Percentiles rank a stretch among this genome's conserved stretches.
Evolutionary conservation across 1,140 invertebrate genomes (phyloP).

Genomic region (Trichonephila clavipes): DNA sequence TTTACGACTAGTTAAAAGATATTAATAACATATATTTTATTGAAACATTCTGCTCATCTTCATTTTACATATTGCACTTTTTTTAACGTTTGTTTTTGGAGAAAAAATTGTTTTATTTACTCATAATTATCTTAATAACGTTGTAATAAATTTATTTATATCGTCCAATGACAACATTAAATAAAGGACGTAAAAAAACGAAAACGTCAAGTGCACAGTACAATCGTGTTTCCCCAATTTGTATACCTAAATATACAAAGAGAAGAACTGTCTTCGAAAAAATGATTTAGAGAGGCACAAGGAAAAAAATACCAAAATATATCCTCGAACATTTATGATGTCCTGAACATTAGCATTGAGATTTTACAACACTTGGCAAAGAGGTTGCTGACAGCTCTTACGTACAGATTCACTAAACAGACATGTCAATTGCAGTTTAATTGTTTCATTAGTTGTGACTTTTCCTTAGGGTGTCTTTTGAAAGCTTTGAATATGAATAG

Average conservation of each 20-base stretch:
- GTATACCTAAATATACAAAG: background rate
- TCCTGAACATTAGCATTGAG: background rate
- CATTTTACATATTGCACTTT: no score
- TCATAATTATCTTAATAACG: no score
- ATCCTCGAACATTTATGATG: background rate
- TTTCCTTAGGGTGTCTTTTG: background rate
- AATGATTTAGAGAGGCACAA: background rate
- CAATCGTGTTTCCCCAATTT: no score
- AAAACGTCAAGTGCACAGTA: no score
- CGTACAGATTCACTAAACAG: background rate
- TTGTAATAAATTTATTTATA: no score
- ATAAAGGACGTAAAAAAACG: no score
- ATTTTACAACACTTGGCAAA: background rate
- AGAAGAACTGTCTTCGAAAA: background rate
- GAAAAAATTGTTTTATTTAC: no score
- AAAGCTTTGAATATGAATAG: constrained; percentile 11
- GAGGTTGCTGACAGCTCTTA: constrained; percentile 28
- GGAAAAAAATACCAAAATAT: background rate
- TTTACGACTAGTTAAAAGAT: no score
- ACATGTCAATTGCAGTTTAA: constrained; percentile 51
- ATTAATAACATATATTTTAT: no score
- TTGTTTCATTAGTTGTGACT: constrained; percentile 34
- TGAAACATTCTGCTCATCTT: no score
- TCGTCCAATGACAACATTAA: no score
- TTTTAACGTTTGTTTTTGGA: no score